Conservation (phyloP, 2,888 invertebrate genomes). For the Scelioninae gen. 1 region DNA sequence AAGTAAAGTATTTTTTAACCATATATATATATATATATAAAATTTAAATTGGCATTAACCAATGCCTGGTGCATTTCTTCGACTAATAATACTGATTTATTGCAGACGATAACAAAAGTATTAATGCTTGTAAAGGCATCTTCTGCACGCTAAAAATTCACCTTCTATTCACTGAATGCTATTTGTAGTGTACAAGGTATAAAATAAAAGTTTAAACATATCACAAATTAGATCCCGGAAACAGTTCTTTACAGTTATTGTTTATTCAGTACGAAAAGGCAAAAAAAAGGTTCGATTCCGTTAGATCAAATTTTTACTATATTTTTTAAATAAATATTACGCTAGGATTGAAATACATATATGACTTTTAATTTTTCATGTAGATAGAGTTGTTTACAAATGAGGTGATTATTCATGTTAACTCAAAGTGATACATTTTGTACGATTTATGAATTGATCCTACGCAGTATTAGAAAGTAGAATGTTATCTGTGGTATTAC, state of each 20-base stretch:
- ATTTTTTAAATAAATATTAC: conserved; percentile 9
- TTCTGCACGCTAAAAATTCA: neutral
- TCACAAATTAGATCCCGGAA: no score
- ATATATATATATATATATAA: conserved; percentile 4
- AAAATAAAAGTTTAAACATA: no score
- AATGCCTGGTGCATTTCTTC: conserved; percentile 9
- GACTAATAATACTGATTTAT: conserved; percentile 33
- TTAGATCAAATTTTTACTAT: neutral
- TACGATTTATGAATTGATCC: neutral
- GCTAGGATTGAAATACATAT: neutral
- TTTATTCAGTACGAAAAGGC: neutral
- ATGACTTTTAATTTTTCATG: conserved; percentile 7
- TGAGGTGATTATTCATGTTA: neutral
- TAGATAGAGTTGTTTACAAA: neutral
- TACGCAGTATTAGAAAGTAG: conserved; percentile 25
- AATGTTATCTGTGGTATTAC: neutral
- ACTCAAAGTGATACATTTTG: conserved; percentile 10
- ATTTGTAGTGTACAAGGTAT: neutral
- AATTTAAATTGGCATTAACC: conserved; percentile 27
- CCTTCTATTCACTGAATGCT: neutral
- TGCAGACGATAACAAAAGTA: conserved; percentile 8
- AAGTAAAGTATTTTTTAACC: conserved; percentile 4
- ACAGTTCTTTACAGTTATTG: no score
- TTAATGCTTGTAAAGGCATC: neutral
- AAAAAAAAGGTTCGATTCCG: neutral